Evolutionary conservation across 2,113 vertebrate species (phyloP), one percentile per base, ranked within the genome.

Genomic region (Channa argus): DNA sequence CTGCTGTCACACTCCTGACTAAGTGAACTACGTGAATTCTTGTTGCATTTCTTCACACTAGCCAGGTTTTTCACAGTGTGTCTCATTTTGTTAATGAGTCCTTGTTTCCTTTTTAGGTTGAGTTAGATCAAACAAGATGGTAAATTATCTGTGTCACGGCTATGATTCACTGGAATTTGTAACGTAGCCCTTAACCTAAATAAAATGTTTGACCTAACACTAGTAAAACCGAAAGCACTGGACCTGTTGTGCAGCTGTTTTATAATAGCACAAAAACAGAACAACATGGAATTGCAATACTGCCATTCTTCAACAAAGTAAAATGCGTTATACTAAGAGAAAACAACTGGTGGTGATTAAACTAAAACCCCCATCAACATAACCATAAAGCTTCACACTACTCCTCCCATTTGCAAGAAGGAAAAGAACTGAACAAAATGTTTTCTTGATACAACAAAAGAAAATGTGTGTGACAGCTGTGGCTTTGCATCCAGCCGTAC

Each of bases 81-180:
- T 56, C 71, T 67, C 6, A 36, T 45, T 44, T 51, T 24, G 37
- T 69, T 80, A 82, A 88, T 82, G 83, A 86, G 52, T 10, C 12
- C 64, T 53, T 3, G 43, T 76, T 24, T 62, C 80, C 67, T 88
- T 88, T 85, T 72, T 44, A 24, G 70, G 51, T 0, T 6, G 39
- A 55, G 12, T 3, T 13, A 8, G 24, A 37, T 41, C 58, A 5
- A 53, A 76, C 10, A 9, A 34, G 49, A 14, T n/a, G 15, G 41
- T 5, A 34, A 12, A 50, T 14, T 13, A 2, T 52, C n/a, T 36
- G 13, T n/a, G 24, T 38, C 46, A 45, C 9, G 2, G 41, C 36
- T 13, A 77, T 55, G 9, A 65, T 75, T 71, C 49, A 58, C 12
- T 61, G 45, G 8, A 39, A 47, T 73, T 8, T 0, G 0, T 55